Conservation (phyloP, 2,888 invertebrate species). For the Sussaba pulchella region DNA sequence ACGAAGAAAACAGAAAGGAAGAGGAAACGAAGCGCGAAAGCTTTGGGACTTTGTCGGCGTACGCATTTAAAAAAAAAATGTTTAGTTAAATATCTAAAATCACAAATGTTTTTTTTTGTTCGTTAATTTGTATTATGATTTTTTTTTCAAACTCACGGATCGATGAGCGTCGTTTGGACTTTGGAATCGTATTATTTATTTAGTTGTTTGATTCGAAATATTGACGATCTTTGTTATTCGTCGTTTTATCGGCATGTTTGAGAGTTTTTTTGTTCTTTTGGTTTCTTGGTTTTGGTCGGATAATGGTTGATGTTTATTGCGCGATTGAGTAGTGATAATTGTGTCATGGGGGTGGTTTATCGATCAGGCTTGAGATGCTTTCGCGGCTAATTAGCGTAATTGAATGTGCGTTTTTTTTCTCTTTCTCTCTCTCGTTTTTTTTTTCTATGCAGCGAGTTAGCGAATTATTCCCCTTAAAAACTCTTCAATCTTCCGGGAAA, state of each 20-base stretch:
- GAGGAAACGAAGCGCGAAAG: neutral
- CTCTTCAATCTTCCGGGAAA: neutral
- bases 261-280: neutral
- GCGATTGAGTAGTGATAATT: conserved; percentile 12
- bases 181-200: conserved; percentile 24
- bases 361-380: neutral
- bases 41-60: neutral
- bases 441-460: neutral
- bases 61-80: neutral
- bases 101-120: neutral
- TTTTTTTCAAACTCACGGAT: conserved; percentile 5
- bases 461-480: conserved; percentile 4
- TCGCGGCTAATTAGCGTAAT: neutral
- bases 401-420: neutral
- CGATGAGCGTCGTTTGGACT: neutral
- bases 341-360: neutral
- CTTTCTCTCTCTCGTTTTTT: neutral
- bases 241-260: conserved; percentile 22
- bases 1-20: too few species aligned
- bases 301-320: conserved; percentile 28
- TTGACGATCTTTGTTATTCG: conserved; percentile 31
- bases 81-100: conserved; percentile 14
- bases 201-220: conserved; percentile 36
- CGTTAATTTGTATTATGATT: too few species aligned
- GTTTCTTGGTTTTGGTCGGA: conserved; percentile 13